Evolutionary conservation across 2,888 invertebrate genomes (phyloP).

Genomic region (Thymelicus acteon): DNA sequence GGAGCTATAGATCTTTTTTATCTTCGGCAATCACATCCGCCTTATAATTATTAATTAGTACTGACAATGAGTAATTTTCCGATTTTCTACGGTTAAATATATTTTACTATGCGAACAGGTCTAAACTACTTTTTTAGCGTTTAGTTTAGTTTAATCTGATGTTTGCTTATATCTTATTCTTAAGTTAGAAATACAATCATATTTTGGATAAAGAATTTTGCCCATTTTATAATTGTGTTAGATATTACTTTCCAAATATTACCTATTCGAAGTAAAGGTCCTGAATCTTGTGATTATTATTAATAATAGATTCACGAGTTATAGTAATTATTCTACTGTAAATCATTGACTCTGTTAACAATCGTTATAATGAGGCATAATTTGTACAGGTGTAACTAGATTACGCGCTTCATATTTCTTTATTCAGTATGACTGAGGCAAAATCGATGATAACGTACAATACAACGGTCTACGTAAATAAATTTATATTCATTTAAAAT

Average conservation of each 20-base stretch:
- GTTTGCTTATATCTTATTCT: background rate
- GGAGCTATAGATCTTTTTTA: conserved; percentile 1
- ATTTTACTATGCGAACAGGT: background rate
- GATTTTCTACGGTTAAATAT: background rate
- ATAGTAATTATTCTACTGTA: background rate
- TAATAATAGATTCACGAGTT: background rate
- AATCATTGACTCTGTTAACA: conserved; percentile 26
- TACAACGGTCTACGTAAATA: background rate
- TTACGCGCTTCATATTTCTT: conserved; percentile 21
- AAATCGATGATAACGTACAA: background rate
- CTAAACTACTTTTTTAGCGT: background rate
- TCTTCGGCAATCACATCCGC: background rate
- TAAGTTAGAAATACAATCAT: background rate
- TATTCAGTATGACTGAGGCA: conserved; percentile 1
- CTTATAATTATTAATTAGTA: background rate
- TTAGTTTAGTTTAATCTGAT: background rate
- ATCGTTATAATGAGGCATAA: conserved; percentile 17
- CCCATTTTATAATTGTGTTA: too few relatives aligned
- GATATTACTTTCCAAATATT: too few relatives aligned
- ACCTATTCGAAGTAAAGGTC: too few relatives aligned
- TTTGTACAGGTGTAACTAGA: conserved; percentile 14
- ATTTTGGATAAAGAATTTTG: too few relatives aligned
- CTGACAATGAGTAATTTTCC: background rate
- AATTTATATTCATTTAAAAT: background rate
- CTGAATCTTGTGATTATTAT: background rate